Conservation (phyloP, 2,888 invertebrate species). For the Amphipoea oculea region DNA sequence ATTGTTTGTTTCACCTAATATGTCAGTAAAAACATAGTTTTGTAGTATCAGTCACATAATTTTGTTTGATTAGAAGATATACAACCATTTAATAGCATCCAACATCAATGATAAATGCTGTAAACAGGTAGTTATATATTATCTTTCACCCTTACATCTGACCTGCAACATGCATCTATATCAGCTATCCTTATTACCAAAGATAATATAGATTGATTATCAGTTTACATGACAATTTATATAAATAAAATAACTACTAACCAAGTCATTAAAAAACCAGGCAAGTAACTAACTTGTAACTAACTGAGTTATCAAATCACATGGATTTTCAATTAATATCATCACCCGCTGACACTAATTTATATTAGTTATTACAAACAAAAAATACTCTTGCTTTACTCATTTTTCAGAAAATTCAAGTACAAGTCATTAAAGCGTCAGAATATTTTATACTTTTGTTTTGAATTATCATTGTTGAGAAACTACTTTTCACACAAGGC, state of each 20-base stretch:
- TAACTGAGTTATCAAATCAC: constrained; percentile 22
- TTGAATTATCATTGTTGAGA: constrained; percentile 14
- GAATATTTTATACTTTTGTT: constrained; percentile 2
- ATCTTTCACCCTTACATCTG: constrained; percentile 60
- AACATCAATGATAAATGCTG: constrained; percentile 42
- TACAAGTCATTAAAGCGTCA: constrained; percentile 3
- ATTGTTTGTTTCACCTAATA: neutral
- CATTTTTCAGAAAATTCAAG: neutral
- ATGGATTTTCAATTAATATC: constrained; percentile 30
- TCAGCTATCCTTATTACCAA: constrained; percentile 38
- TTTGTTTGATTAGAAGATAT: constrained; percentile 55
- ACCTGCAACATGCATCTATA: constrained; percentile 54
- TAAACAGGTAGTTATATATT: constrained; percentile 65
- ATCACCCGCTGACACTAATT: constrained; percentile 15
- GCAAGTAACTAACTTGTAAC: constrained; percentile 3
- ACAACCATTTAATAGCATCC: constrained; percentile 39
- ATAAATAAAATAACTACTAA: constrained; percentile 9
- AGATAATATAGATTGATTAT: constrained; percentile 51
- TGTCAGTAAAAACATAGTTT: neutral
- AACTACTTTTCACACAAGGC: constrained; percentile 31
- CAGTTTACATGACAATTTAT: constrained; percentile 24
- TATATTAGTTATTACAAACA: neutral
- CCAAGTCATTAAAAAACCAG: constrained; percentile 7
- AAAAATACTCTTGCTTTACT: neutral
- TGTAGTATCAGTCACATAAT: constrained; percentile 7